A percentile compares a stretch with the other conserved stretches of the same genome.
phyloP scores from a whole-genome alignment of 2,888 invertebrate genomes.

The Amiota minor region DNA sequence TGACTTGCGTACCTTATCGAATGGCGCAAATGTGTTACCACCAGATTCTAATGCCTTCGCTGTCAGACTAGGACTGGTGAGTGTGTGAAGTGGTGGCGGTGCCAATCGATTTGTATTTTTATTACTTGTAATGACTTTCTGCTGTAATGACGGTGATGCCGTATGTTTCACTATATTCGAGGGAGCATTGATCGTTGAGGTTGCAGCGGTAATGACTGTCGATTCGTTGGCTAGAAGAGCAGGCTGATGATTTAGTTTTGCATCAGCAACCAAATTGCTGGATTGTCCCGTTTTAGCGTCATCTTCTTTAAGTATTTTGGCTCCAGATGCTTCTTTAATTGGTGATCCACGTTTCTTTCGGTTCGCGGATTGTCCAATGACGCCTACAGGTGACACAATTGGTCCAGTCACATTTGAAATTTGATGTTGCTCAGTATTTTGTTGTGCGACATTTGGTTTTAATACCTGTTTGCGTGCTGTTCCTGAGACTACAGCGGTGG shows the following conservation, averaged over 20 bases:
- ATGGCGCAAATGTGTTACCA: conserved; percentile 64
- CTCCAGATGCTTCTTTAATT: conserved; percentile 59
- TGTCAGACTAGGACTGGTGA: neutral
- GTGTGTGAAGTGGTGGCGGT: conserved; percentile 2
- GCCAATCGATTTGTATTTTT: neutral
- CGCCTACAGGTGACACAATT: neutral
- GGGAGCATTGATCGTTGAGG: neutral
- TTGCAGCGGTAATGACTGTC: conserved; percentile 19
- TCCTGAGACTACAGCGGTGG: neutral
- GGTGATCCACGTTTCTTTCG: conserved; percentile 69
- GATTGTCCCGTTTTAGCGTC: neutral
- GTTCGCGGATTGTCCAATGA: conserved; percentile 42
- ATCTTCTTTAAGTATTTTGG: conserved; percentile 51
- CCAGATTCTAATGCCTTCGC: neutral
- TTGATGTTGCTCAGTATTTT: conserved; percentile 46
- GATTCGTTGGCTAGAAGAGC: conserved; percentile 7
- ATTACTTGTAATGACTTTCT: conserved; percentile 32
- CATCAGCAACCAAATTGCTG: conserved; percentile 47
- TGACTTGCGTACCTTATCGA: conserved; percentile 72
- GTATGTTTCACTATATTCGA: conserved; percentile 9
- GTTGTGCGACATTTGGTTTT: conserved; percentile 43
- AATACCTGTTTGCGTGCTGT: conserved; percentile 46
- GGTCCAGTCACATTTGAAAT: conserved; percentile 19
- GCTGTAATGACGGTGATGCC: conserved; percentile 37
- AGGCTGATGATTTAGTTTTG: conserved; percentile 43